A percentile compares a stretch with the other conserved stretches of the same genome.
These are phyloP conservation scores for Gasterosteus aculeatus DNA, from an alignment of 2,113 vertebrate species.

Conservation along the genomic window DNA sequence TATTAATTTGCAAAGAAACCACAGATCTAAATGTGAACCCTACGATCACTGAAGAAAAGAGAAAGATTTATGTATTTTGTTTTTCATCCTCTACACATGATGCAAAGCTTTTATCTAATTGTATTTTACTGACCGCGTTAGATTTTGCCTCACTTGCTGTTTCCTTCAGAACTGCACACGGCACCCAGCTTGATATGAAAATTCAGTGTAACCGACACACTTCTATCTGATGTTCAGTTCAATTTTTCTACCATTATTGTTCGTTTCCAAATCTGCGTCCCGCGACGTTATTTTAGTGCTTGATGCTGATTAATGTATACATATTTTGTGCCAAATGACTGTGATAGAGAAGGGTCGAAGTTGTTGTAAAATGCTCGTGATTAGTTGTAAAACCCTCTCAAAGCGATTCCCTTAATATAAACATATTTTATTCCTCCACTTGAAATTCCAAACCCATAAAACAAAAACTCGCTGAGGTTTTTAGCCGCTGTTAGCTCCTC, in stretches of 20 bases:
- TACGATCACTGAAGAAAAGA: constrained; percentile 21
- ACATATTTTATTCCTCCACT: neutral
- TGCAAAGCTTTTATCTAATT: constrained; percentile 34
- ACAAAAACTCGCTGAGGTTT: constrained; percentile 17
- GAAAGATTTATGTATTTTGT: constrained; percentile 33
- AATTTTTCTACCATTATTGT: constrained; percentile 1
- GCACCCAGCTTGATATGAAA: constrained; percentile 29
- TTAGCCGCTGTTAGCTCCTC: constrained; percentile 19
- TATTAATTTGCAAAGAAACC: constrained; percentile 63
- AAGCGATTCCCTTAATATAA: constrained; percentile 3
- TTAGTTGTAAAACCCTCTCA: constrained; percentile 8
- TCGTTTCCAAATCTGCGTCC: constrained; percentile 20
- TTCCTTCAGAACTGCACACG: constrained; percentile 13
- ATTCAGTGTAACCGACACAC: constrained; percentile 14
- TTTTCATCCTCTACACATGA: constrained; percentile 51
- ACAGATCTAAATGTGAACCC: constrained; percentile 17
- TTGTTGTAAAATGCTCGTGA: constrained; percentile 27
- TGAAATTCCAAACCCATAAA: constrained; percentile 26
- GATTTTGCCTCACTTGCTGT: constrained; percentile 27
- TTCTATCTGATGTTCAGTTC: constrained; percentile 11
- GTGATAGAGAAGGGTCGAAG: constrained; percentile 16
- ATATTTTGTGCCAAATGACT: constrained; percentile 67
- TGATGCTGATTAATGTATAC: constrained; percentile 28
- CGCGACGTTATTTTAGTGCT: constrained; percentile 9
- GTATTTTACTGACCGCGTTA: constrained; percentile 23